Evolutionary conservation across 2,888 invertebrate species (phyloP), one percentile per base, ranked within the genome.

Genomic region (Rhagonycha fulva): DNA sequence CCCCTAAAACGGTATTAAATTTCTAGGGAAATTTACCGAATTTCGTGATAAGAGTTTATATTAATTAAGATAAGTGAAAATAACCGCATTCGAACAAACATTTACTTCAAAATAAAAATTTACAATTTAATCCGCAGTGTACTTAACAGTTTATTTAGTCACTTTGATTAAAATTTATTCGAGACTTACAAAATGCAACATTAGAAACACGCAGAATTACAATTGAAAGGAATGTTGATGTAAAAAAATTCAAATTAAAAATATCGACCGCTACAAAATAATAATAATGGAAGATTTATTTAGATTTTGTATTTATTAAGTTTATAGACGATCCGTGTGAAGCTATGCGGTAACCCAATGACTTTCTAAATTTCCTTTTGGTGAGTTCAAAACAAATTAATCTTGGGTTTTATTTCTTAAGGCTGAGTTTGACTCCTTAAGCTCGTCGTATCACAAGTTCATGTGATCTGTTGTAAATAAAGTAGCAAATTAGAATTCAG

Each of bases 1-100:
- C 32, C 14, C 66, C 60, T 67, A 24, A 68, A 72, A 72, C 30
- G 23, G 19, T 30, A 60, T 66, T 68, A 72, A n/a, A 47, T 67
- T n/a, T 47, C 4, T 19, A 2, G 47, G 7, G n/a, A n/a, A 12
- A 47, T 47, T 47, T n/a, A n/a, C 12, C 47, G n/a, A 47, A 47
- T 11, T 47, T 47, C n/a, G 2, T n/a, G n/a, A 47, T 47, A 12
- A 47, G n/a, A 47, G 9, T n/a, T 47, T n/a, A 47, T 7, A 47
- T 47, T 47, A 47, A 47, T 47, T 47, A 47, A n/a, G n/a, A n/a
- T 7, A 47, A 47, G n/a, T 47, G n/a, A 47, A n/a, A n/a, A n/a
- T 7, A 47, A 47, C 2, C n/a, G 32, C 32, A 32, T 32, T 12
- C 1, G 12, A 32, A 32, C 1, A 19, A 19, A 19, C 19, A 19